Percentiles rank a stretch among this genome's conserved stretches.
Conservation (phyloP, 2,797 vertebrate genomes). For the Hydrophis major region DNA sequence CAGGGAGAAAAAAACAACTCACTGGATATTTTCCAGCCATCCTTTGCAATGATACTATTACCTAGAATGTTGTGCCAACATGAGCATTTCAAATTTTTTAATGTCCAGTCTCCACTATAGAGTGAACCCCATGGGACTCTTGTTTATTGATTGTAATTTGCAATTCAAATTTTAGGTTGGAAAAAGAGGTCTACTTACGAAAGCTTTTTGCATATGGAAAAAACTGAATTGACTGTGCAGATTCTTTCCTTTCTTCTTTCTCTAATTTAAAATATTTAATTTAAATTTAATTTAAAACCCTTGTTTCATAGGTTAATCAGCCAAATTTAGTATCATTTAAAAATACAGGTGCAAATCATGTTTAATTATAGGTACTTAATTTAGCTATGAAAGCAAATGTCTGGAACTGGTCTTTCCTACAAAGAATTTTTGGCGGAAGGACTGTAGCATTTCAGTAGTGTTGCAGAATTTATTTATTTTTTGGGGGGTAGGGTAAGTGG, state of each 20-base stretch:
- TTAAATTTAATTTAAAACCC: not conserved
- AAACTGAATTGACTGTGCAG: not conserved
- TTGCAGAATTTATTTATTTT: not conserved
- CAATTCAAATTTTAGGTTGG: not conserved
- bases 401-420: not conserved
- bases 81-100: not conserved
- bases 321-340: not conserved
- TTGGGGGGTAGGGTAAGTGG: too few species aligned
- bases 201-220: not conserved
- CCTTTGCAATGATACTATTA: not conserved
- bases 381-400: not conserved
- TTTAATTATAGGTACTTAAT: not conserved
- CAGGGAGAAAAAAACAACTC: not conserved
- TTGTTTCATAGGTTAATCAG: not conserved
- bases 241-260: not conserved
- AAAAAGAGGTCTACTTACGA: not conserved
- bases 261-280: not conserved
- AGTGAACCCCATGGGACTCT: not conserved
- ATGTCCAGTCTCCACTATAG: not conserved
- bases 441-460: not conserved
- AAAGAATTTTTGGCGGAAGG: not conserved
- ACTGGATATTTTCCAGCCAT: not conserved
- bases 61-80: not conserved
- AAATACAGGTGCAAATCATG: not conserved
- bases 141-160: not conserved